Percentiles rank a stretch among this genome's conserved stretches.
phyloP scores from a whole-genome alignment of 2,888 invertebrate species.

The Nysson spinosus region DNA sequence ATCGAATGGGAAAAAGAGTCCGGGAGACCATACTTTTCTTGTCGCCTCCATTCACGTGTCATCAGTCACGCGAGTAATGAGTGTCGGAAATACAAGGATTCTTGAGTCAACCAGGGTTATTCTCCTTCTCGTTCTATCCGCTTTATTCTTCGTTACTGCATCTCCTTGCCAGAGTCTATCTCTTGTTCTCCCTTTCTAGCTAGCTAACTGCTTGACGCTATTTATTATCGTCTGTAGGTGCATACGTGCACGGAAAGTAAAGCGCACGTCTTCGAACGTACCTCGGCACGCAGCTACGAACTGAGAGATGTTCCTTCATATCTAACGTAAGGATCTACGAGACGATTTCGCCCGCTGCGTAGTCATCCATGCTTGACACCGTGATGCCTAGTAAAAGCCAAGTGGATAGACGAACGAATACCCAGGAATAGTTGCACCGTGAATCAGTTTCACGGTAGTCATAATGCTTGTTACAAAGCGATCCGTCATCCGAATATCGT shows the following conservation, averaged over 20 bases:
- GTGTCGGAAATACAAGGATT: constrained; percentile 71
- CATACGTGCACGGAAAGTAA: constrained; percentile 64
- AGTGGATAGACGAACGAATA: constrained; percentile 43
- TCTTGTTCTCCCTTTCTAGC: constrained; percentile 26
- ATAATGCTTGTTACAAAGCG: too few species aligned
- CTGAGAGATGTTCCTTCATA: constrained; percentile 57
- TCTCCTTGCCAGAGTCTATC: constrained; percentile 25
- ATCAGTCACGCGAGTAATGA: constrained; percentile 73
- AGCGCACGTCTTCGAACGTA: constrained; percentile 53
- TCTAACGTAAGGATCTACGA: constrained; percentile 52
- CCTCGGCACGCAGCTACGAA: constrained; percentile 32
- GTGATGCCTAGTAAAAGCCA: constrained; percentile 50
- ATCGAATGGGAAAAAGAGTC: constrained; percentile 35
- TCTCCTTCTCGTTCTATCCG: constrained; percentile 25
- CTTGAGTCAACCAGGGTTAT: constrained; percentile 54
- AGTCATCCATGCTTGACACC: constrained; percentile 50
- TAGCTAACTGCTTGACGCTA: constrained; percentile 55
- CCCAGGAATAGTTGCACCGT: constrained; percentile 37
- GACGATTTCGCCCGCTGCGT: constrained; percentile 59
- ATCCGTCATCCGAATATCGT: too few species aligned
- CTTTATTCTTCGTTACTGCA: constrained; percentile 18
- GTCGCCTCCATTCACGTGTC: constrained; percentile 69
- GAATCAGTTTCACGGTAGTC: too few species aligned
- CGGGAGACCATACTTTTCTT: constrained; percentile 61
- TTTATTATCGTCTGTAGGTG: constrained; percentile 65